Base-by-base conservation (phyloP, 2,113 vertebrate genomes). In the Myanophis thanlyinensis region DNA sequence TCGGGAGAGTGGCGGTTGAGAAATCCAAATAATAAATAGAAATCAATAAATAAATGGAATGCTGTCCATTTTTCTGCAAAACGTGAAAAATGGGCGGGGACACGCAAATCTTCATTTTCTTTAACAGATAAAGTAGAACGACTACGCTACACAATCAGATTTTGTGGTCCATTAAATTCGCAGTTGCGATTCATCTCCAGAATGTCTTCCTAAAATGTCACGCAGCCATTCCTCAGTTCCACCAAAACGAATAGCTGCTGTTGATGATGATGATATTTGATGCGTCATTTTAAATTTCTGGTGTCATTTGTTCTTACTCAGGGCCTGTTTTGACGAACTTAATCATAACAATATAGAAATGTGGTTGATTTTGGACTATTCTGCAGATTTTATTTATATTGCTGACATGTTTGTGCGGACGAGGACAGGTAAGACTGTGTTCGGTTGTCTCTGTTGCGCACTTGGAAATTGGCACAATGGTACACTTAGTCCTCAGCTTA, bases 281-380 rank as follows among this genome's bases (percentile, higher is more conserved):
- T 95, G 56, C 4, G 35, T 89, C 11, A 89, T 95, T 91, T 95
- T 90, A 3, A 84, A 88, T 92, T 91, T 92, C 8, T 84, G 46
- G 85, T 90, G 91, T 92, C 87, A 5, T 94, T 89, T 94, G 92
- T 92, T 95, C 47, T 47, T 91, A 88, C 95, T 86, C 97, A 99
- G 99, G 97, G 99, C 99, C 5, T 99, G 98, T 95, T 99, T 99
- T 92, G 99, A 99, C 95, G 99, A 99, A 95, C 98, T 99, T 80
- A 99, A 99, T 93, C 96, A 97, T 0, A 98, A 99, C 95, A 99
- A 98, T 87, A 35, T 99, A 93, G 62, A 7, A 1, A 89, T 53
- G 0, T 99, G 99, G 99, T 97, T 99, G 93, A 1, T 99, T 91
- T 46, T 98, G 87, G 99, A 99, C 97, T 98, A 98, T 0, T 0